Evolutionary conservation across 1,140 invertebrate species (phyloP).

Genomic region (Halictus rubicundus): DNA sequence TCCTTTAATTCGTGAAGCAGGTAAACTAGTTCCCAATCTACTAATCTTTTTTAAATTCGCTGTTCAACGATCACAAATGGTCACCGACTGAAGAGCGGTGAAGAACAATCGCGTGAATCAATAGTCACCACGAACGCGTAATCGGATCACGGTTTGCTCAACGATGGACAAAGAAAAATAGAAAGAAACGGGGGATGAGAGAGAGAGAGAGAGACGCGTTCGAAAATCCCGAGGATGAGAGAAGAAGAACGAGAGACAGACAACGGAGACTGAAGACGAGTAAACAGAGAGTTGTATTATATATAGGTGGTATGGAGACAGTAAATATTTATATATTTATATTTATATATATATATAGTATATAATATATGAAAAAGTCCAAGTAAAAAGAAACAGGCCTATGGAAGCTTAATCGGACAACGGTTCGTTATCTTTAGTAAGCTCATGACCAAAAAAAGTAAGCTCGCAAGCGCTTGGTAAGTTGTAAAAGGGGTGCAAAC

Average conservation of each 20-base stretch:
- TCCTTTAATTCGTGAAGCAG: too few species aligned
- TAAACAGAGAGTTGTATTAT: neutral
- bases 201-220: neutral
- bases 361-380: neutral
- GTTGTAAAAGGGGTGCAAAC: conserved; percentile 75
- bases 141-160: too few species aligned
- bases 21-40: too few species aligned
- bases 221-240: neutral
- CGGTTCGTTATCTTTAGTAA: conserved; percentile 65
- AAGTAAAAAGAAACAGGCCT: conserved; percentile 57
- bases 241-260: neutral
- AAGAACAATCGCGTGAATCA: too few species aligned
- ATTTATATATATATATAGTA: too few species aligned
- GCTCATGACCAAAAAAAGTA: conserved; percentile 67
- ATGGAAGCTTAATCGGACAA: conserved; percentile 66
- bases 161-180: neutral
- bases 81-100: too few species aligned
- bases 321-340: conserved; percentile 7
- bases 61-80: too few species aligned
- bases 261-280: neutral
- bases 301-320: conserved; percentile 15
- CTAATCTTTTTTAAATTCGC: too few species aligned
- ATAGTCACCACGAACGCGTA: too few species aligned
- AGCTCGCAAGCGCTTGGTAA: conserved; percentile 76
- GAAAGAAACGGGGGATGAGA: neutral